Percentiles rank a stretch among this genome's conserved stretches.
Evolutionary conservation across 2,797 vertebrate species (phyloP).

Genomic region (Phrynocephalus forsythii): DNA sequence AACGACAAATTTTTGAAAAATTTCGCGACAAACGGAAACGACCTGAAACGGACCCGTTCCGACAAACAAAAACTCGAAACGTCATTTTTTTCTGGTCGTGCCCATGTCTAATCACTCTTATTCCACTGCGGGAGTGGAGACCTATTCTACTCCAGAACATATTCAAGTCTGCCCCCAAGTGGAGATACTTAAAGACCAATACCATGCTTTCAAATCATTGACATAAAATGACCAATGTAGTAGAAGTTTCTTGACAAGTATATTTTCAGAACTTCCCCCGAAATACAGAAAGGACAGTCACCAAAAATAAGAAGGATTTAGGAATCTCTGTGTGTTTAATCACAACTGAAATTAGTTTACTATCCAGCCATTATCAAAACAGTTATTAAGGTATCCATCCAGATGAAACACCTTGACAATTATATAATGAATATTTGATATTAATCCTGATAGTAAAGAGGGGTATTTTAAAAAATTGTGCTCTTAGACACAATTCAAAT

Average conservation of each 20-base stretch:
- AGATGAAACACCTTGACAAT: neutral
- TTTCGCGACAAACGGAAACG: no score
- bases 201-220: neutral
- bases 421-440: neutral
- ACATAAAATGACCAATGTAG: neutral
- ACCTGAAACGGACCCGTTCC: no score
- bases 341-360: neutral
- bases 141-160: neutral
- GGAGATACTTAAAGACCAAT: conserved; percentile 52
- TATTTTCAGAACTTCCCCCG: neutral
- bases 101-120: neutral
- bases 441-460: neutral
- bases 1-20: no score
- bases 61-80: no score
- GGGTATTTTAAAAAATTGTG: neutral
- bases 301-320: neutral
- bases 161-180: conserved; percentile 62
- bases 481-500: neutral
- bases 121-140: neutral
- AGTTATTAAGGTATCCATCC: neutral
- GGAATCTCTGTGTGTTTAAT: neutral
- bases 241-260: neutral
- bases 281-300: neutral
- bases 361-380: neutral
- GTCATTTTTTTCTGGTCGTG: no score